Conservation (phyloP, 2,113 vertebrate genomes). For the Ceyx margarethae region DNA sequence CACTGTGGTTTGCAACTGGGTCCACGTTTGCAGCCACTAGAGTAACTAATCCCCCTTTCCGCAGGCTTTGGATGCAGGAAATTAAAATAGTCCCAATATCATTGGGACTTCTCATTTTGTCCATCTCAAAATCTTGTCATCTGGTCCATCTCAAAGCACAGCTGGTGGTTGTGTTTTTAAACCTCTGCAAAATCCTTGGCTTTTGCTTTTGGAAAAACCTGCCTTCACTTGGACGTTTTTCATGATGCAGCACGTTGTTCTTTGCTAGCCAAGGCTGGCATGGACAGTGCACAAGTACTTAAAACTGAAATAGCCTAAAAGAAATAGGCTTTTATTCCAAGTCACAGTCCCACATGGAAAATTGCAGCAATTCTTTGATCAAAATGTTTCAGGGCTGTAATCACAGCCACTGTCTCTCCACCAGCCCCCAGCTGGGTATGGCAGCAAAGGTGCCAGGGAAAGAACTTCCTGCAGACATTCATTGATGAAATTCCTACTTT, state of each 20-base stretch:
- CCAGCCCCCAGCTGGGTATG: background rate
- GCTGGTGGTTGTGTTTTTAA: background rate
- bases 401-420: background rate
- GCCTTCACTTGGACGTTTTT: background rate
- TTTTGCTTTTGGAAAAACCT: background rate
- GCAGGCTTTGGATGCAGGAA: background rate
- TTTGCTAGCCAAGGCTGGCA: background rate
- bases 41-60: background rate
- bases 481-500: background rate
- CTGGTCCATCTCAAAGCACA: background rate
- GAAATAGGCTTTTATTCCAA: background rate
- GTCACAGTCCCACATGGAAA: background rate
- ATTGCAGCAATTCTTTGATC: background rate
- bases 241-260: background rate
- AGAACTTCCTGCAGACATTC: background rate
- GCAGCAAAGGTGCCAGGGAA: background rate
- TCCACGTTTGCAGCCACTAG: background rate
- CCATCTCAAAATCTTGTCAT: background rate
- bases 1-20: background rate
- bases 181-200: background rate
- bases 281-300: background rate
- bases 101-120: background rate
- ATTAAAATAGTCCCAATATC: background rate
- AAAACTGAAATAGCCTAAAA: background rate
- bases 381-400: background rate